phyloP scores from a whole-genome alignment of 2,797 vertebrate genomes.

The Centropyge bicolor region DNA sequence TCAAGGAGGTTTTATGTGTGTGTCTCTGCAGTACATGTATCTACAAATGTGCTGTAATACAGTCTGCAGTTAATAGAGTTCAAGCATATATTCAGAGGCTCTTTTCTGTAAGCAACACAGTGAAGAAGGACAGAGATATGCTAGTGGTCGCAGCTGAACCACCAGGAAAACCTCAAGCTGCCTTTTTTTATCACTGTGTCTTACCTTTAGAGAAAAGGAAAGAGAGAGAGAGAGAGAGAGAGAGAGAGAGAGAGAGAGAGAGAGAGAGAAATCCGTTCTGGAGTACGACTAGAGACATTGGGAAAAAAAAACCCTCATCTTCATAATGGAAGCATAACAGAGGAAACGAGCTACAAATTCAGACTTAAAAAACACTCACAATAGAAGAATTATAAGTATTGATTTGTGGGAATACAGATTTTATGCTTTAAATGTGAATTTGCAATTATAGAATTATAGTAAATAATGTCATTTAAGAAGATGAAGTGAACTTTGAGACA shows the following conservation, averaged over 20 bases:
- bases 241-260: too few relatives aligned
- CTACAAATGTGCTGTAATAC: neutral
- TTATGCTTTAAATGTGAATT: neutral
- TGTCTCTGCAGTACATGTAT: neutral
- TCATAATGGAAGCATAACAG: neutral
- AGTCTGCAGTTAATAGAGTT: neutral
- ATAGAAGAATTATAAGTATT: neutral
- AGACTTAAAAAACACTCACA: neutral
- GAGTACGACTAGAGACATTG: too few relatives aligned
- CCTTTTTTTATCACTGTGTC: too few relatives aligned
- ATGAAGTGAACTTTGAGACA: neutral
- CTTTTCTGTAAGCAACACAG: neutral
- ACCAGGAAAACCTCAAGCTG: neutral
- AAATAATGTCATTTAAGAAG: neutral
- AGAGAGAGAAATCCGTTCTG: too few relatives aligned
- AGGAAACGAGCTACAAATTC: neutral
- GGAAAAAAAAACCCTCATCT: too few relatives aligned
- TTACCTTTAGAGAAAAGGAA: too few relatives aligned
- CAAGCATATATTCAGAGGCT: neutral
- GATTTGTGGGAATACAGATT: neutral
- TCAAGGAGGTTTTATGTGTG: neutral
- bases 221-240: too few relatives aligned
- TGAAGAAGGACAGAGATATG: neutral
- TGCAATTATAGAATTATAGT: neutral
- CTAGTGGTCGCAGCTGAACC: neutral